Evolutionary conservation across 2,888 invertebrate genomes (phyloP), one percentile per base, ranked within the genome.

Genomic region (Latrodectus hesperus): DNA sequence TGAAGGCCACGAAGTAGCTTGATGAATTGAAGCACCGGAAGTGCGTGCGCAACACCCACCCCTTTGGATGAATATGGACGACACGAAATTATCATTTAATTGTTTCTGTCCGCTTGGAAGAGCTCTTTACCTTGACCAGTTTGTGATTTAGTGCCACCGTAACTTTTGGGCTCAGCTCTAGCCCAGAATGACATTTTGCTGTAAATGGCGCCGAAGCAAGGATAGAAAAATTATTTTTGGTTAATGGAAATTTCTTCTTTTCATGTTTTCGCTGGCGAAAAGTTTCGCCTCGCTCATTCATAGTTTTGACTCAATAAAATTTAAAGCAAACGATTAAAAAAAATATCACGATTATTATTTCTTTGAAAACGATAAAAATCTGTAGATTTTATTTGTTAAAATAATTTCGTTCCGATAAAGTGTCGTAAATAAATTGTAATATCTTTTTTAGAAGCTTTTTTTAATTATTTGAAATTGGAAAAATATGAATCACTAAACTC

Each of bases 41-140:
- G 65, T 86, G 86, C 86, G 86, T 86, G 86, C 68, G 75, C 60
- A 17, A 86, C 86, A 81, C 74, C 85, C 85, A 79, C 86, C 86
- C 80, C 65, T 71, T 68, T 53, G 76, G 86, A 80, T 81, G 86
- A 86, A 86, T 86, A 86, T 86, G 80, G 86, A 81, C 86, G 80
- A 86, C 86, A 80, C 80, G 80, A 74, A 81, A 86, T 86, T 85
- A 85, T 85, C 79, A 85, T 85, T 85, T 85, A 85, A 85, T 85
- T 85, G 84, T 85, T 85, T 85, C 74, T 73, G 73, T 22, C 68
- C 82, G 75, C 82, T 85, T 79, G 71, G 74, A 73, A 65, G 78
- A 55, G 78, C 79, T 72, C 74, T 79, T 85, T 79, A 79, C 79
- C 84, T 78, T 85, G 84, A 79, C 84, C 68, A 77, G 52, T 55